These are phyloP conservation scores for Zingel zingel DNA, from an alignment of 2,113 vertebrate genomes.

Conservation along the genomic window DNA sequence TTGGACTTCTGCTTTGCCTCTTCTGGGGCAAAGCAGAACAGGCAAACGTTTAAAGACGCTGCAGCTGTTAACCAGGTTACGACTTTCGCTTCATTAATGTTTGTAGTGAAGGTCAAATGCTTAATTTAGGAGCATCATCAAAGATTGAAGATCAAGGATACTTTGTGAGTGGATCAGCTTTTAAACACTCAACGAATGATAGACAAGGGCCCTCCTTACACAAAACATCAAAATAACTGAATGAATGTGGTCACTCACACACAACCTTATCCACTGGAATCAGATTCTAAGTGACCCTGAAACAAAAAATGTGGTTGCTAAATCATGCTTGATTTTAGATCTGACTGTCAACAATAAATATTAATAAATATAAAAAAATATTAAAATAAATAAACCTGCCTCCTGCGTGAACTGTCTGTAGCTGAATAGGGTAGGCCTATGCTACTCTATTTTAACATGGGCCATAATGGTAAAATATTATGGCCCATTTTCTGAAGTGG, in stretches of 20 bases:
- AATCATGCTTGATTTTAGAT: not conserved
- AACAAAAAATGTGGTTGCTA: too few relatives aligned
- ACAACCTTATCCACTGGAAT: too few relatives aligned
- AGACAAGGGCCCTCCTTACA: not conserved
- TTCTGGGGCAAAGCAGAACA: conserved; percentile 1
- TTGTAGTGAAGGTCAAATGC: not conserved
- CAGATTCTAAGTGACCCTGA: too few relatives aligned
- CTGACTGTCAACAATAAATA: too few relatives aligned
- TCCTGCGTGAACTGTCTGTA: too few relatives aligned
- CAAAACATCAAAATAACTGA: not conserved
- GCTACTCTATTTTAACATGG: too few relatives aligned
- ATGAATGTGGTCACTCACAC: not conserved
- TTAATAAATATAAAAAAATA: too few relatives aligned
- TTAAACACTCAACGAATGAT: not conserved
- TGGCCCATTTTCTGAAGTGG: too few relatives aligned
- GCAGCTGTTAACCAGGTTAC: conserved; percentile 9
- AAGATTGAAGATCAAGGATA: not conserved
- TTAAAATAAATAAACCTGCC: too few relatives aligned
- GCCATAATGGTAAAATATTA: too few relatives aligned
- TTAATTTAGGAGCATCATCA: not conserved
- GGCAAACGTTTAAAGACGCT: conserved; percentile 1
- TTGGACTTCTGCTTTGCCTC: too few relatives aligned
- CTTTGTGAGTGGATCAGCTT: not conserved
- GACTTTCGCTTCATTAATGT: not conserved
- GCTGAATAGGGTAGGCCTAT: too few relatives aligned